These are phyloP conservation scores for Alca torda DNA, from an alignment of 2,797 vertebrate genomes.

Conservation along the genomic window DNA sequence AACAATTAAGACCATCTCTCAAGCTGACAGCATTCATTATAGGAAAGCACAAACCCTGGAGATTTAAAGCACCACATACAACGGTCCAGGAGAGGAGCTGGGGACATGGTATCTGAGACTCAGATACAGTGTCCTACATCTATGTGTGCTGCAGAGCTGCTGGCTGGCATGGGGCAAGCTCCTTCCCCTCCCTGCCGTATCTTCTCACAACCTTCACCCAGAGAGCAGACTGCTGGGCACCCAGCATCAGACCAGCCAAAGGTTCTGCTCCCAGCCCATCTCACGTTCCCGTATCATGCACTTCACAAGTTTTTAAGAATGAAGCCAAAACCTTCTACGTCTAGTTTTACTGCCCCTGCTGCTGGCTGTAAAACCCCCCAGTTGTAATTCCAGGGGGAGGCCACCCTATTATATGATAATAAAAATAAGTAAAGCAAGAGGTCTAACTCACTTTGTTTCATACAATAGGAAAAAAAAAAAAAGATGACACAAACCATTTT, in stretches of 20 bases:
- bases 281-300: fast-evolving
- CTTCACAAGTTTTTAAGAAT: neutral
- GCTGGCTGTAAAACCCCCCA: neutral
- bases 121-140: neutral
- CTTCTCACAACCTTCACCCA: neutral
- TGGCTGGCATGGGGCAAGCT: neutral
- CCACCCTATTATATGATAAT: neutral
- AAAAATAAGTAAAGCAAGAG: neutral
- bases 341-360: neutral
- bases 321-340: neutral
- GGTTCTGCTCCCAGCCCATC: neutral
- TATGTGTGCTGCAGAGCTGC: neutral
- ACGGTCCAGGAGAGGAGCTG: neutral
- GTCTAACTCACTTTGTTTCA: neutral
- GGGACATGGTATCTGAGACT: neutral
- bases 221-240: neutral
- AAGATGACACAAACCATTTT: neutral
- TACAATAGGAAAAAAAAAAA: neutral
- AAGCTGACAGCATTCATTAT: neutral
- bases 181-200: neutral
- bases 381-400: neutral
- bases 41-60: neutral
- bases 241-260: too few relatives aligned
- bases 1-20: neutral
- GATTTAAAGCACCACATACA: neutral